Percentiles rank a stretch among this genome's conserved stretches.
Conservation (phyloP, 2,888 invertebrate genomes). For the Tridacna gigas region DNA sequence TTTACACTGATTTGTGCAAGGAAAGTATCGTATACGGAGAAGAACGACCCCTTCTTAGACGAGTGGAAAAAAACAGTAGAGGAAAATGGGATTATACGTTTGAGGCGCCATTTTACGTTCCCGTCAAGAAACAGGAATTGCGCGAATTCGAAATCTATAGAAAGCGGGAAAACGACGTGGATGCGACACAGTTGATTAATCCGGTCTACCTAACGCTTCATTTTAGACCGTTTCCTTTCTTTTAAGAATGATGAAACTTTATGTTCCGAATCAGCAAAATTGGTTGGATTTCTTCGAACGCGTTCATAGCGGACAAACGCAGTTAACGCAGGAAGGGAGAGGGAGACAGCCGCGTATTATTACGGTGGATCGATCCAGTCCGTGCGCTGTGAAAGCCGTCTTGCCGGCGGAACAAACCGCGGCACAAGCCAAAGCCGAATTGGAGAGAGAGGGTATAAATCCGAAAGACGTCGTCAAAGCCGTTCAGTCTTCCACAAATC, state of each 20-base stretch:
- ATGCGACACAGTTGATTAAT: constrained; percentile 33
- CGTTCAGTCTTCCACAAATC: constrained; percentile 22
- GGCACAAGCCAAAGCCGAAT: constrained; percentile 39
- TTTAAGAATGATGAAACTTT: constrained; percentile 44
- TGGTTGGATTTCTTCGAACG: constrained; percentile 58
- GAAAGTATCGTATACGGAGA: constrained; percentile 35
- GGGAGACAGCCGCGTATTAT: constrained; percentile 39
- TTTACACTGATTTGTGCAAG: constrained; percentile 31
- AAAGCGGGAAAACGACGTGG: constrained; percentile 25
- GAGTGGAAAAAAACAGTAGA: constrained; percentile 20
- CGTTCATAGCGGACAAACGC: constrained; percentile 33
- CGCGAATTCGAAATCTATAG: constrained; percentile 57
- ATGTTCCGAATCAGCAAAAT: constrained; percentile 59
- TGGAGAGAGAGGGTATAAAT: constrained; percentile 46
- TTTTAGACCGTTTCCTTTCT: constrained; percentile 46
- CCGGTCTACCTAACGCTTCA: constrained; percentile 54
- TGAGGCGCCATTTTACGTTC: constrained; percentile 41
- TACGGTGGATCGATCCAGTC: constrained; percentile 26
- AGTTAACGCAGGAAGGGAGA: constrained; percentile 36
- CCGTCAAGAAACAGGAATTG: constrained; percentile 28
- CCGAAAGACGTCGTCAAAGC: constrained; percentile 17
- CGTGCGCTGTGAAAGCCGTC: constrained; percentile 31
- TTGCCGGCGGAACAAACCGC: constrained; percentile 38
- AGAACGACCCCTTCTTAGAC: constrained; percentile 25
- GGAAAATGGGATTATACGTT: constrained; percentile 23